phyloP scores from a whole-genome alignment of 2,888 invertebrate species.

The Dasysyrphus tricinctus region DNA sequence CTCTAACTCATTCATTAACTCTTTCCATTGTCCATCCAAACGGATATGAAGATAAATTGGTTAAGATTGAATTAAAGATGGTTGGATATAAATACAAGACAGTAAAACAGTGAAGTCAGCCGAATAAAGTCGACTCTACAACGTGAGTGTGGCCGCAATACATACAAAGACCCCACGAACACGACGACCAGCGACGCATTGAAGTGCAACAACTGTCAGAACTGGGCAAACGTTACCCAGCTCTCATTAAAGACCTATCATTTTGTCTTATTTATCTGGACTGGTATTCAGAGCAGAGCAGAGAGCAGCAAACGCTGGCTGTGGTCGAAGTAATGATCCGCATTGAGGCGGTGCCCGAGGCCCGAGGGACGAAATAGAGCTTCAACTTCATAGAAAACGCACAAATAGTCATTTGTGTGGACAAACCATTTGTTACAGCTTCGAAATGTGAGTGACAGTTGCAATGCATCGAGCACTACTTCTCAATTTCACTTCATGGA shows the following conservation, averaged over 20 bases:
- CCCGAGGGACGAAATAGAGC: constrained; percentile 18
- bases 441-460: constrained; percentile 48
- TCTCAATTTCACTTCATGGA: constrained; percentile 49
- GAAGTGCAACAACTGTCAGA: constrained; percentile 71
- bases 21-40: constrained; percentile 54
- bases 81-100: constrained; percentile 52
- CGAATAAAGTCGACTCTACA: neutral
- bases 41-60: constrained; percentile 72
- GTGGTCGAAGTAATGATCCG: constrained; percentile 62
- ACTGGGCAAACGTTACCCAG: constrained; percentile 43
- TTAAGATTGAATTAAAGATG: constrained; percentile 70
- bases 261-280: constrained; percentile 68
- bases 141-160: constrained; percentile 2
- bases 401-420: constrained; percentile 58
- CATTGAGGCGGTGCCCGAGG: constrained; percentile 44
- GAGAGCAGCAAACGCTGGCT: constrained; percentile 7
- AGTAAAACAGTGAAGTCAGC: constrained; percentile 15
- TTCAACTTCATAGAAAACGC: constrained; percentile 25
- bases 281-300: constrained; percentile 56
- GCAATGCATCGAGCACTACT: constrained; percentile 41
- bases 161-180: neutral
- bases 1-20: constrained; percentile 41
- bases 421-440: constrained; percentile 53
- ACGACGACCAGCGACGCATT: constrained; percentile 47
- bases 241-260: constrained; percentile 69